Conservation (phyloP, 2,113 vertebrate species). For the Cynoglossus semilaevis region DNA sequence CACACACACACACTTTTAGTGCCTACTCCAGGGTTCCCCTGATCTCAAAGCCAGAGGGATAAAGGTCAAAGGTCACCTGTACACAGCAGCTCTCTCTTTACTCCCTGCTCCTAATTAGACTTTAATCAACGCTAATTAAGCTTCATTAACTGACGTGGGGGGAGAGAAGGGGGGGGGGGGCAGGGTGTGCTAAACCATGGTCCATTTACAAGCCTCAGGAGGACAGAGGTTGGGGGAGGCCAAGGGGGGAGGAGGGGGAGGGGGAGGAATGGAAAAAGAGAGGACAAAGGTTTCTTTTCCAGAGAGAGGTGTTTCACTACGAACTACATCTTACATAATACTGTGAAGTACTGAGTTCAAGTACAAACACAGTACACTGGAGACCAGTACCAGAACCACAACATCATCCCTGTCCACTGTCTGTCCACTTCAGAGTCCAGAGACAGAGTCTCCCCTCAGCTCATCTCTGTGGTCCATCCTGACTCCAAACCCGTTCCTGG, state of each 20-base stretch:
- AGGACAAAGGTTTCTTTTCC: too few relatives aligned
- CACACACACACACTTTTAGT: constrained; percentile 36
- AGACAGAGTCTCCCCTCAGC: constrained; percentile 65
- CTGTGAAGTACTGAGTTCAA: too few relatives aligned
- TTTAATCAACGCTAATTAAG: constrained; percentile 78
- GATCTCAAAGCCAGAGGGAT: constrained; percentile 44
- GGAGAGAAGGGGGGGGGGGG: too few relatives aligned
- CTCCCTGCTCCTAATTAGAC: constrained; percentile 59
- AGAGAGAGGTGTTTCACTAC: too few relatives aligned
- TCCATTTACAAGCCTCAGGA: constrained; percentile 36
- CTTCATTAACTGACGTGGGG: constrained; percentile 64
- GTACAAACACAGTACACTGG: too few relatives aligned
- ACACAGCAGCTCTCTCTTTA: constrained; percentile 45
- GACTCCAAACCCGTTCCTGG: constrained; percentile 18
- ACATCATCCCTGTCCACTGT: constrained; percentile 54
- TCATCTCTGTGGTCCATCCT: not conserved
- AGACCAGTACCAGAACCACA: too few relatives aligned
- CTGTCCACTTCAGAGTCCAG: constrained; percentile 46
- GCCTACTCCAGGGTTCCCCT: constrained; percentile 53
- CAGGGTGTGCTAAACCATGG: constrained; percentile 48
- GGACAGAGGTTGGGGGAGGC: constrained; percentile 8
- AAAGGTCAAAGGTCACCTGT: constrained; percentile 64
- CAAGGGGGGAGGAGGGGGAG: not conserved
- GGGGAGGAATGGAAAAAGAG: too few relatives aligned
- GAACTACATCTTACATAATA: too few relatives aligned